A percentile compares a stretch with the other conserved stretches of the same genome.
Conservation (phyloP, 2,797 vertebrate genomes). For the Heteromormyrus szaboi region DNA sequence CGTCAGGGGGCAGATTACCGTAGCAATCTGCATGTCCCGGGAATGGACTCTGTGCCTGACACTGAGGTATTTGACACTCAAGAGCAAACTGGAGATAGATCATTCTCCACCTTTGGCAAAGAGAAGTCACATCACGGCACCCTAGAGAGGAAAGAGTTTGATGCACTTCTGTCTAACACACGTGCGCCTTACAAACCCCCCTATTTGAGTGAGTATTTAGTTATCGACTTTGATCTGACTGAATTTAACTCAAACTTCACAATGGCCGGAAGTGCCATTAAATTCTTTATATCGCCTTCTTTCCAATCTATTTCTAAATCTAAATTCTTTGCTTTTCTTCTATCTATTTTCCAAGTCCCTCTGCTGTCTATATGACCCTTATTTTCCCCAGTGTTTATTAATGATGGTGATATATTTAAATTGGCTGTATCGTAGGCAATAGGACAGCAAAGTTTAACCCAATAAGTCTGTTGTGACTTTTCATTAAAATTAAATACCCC, state of each 20-base stretch:
- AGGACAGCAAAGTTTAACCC: conserved; percentile 3
- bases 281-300: conserved; percentile 26
- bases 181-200: conserved; percentile 94
- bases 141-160: conserved; percentile 94
- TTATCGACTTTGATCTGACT: conserved; percentile 50
- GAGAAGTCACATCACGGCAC: conserved; percentile 94
- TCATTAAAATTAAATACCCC: conserved; percentile 21
- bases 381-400: conserved; percentile 3
- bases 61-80: conserved; percentile 86
- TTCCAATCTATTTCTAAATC: conserved; percentile 29
- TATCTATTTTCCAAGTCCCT: conserved; percentile 29
- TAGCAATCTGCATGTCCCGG: conserved; percentile 96
- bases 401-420: conserved; percentile 21
- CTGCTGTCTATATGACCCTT: background rate
- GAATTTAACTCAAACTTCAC: conserved; percentile 16
- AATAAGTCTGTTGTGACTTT: conserved; percentile 42
- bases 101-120: conserved; percentile 99
- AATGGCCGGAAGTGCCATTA: conserved; percentile 27
- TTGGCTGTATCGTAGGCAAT: conserved; percentile 19
- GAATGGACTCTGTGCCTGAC: conserved; percentile 97
- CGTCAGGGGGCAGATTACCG: conserved; percentile 96
- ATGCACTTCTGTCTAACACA: conserved; percentile 79
- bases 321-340: conserved; percentile 52
- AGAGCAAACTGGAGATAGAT: conserved; percentile 82
- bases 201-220: conserved; percentile 93